Evolutionary conservation across 2,797 vertebrate species (phyloP).

Genomic region (Phataginus tetradactyla): DNA sequence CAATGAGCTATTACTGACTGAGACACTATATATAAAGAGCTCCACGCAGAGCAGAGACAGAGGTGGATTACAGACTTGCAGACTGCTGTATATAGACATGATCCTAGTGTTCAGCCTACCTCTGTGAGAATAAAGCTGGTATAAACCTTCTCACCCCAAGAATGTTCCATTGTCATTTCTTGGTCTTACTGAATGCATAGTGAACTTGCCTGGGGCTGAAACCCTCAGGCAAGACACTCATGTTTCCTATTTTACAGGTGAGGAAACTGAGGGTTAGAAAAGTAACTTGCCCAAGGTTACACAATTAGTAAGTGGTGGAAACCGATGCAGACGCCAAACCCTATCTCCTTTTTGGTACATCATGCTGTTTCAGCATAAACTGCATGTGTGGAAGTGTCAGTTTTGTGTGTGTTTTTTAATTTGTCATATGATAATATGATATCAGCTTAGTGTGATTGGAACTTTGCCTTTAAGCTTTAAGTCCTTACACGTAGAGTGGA

Average conservation of each 20-base stretch:
- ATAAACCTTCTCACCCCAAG: too few relatives aligned
- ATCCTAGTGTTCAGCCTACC: too few relatives aligned
- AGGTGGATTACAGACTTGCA: too few relatives aligned
- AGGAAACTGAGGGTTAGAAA: constrained; percentile 35
- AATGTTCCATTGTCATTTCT: too few relatives aligned
- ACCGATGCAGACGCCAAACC: background rate
- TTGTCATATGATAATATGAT: background rate
- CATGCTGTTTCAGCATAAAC: background rate
- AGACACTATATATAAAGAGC: too few relatives aligned
- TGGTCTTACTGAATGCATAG: too few relatives aligned
- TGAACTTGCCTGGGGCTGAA: too few relatives aligned
- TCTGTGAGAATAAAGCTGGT: too few relatives aligned
- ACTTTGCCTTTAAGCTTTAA: constrained; percentile 4
- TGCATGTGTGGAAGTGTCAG: background rate
- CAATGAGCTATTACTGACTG: too few relatives aligned
- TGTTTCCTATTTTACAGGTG: background rate
- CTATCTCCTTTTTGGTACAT: background rate
- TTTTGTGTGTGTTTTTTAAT: background rate
- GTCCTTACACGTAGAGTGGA: background rate
- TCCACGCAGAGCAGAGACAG: too few relatives aligned
- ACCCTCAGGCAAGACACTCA: too few relatives aligned
- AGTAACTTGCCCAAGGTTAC: background rate
- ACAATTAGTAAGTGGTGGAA: constrained; percentile 2
- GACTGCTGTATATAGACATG: too few relatives aligned
- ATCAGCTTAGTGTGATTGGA: constrained; percentile 2